These are phyloP conservation scores for Scaptodrosophila lebanonensis DNA, from an alignment of 1,140 invertebrate species.

Conservation along the genomic window DNA sequence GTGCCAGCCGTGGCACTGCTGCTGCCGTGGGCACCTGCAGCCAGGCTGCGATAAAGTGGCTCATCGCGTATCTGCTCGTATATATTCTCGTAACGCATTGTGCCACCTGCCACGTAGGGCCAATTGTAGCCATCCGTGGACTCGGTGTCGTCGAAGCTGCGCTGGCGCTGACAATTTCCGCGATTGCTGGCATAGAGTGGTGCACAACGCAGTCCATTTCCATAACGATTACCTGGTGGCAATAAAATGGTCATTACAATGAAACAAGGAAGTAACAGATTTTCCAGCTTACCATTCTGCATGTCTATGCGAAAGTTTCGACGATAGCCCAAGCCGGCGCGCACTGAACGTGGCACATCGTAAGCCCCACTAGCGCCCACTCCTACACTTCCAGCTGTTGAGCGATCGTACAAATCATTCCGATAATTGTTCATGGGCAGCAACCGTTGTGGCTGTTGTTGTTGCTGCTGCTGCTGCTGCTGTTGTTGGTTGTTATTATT, in stretches of 20 bases:
- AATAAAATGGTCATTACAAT: not conserved
- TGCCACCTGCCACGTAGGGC: slow-evolving; percentile 38
- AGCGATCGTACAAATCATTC: slow-evolving; percentile 76
- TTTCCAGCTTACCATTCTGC: slow-evolving; percentile 54
- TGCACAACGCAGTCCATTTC: slow-evolving; percentile 38
- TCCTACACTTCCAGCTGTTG: slow-evolving; percentile 27
- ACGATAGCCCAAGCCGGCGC: slow-evolving; percentile 68
- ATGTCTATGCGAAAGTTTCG: slow-evolving; percentile 76
- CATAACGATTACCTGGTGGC: slow-evolving; percentile 56
- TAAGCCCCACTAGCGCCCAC: slow-evolving; percentile 45
- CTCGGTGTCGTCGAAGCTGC: slow-evolving; percentile 76
- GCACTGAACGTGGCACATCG: slow-evolving; percentile 72
- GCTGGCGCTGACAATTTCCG: slow-evolving; percentile 61
- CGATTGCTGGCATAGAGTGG: slow-evolving; percentile 51
- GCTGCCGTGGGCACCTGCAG: slow-evolving; percentile 22
- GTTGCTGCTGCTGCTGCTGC: slow-evolving; percentile 34
- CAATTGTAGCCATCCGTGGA: slow-evolving; percentile 74
- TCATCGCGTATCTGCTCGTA: slow-evolving; percentile 80
- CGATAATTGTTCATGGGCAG: slow-evolving; percentile 65
- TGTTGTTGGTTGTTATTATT: slow-evolving; percentile 37
- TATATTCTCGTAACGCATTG: slow-evolving; percentile 76
- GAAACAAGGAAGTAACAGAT: not conserved
- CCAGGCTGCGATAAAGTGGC: slow-evolving; percentile 64
- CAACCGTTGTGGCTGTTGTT: slow-evolving; percentile 37
- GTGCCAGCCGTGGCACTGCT: slow-evolving; percentile 27